phyloP scores from a whole-genome alignment of 1,140 invertebrate species.

The Cepaea nemoralis region DNA sequence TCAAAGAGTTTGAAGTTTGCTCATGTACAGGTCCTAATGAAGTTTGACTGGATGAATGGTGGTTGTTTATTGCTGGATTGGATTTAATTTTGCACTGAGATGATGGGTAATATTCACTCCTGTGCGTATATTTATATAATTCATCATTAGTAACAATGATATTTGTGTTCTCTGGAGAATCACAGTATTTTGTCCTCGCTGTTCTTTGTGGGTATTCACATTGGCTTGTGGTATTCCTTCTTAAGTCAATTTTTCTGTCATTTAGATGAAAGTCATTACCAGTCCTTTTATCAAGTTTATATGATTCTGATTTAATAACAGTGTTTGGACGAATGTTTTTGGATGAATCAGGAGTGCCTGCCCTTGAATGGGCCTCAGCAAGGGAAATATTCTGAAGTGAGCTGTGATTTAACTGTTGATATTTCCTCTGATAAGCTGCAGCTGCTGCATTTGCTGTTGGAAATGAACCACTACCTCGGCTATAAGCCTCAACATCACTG shows the following conservation, averaged over 20 bases:
- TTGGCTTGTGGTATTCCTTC: background rate
- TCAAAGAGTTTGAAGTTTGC: background rate
- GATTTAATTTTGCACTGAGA: background rate
- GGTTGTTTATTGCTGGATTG: background rate
- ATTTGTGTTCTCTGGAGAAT: background rate
- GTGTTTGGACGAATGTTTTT: slow-evolving; percentile 23
- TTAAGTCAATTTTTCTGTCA: background rate
- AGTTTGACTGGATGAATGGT: background rate
- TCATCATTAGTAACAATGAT: slow-evolving; percentile 20
- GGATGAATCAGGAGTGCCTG: background rate
- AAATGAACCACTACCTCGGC: slow-evolving; percentile 32
- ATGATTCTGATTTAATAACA: background rate
- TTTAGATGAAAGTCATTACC: background rate
- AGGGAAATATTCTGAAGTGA: background rate
- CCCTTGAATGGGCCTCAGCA: background rate
- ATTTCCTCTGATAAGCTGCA: slow-evolving; percentile 45
- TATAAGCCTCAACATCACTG: slow-evolving; percentile 66
- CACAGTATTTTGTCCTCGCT: background rate
- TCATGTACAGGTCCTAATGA: background rate
- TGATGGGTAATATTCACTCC: slow-evolving; percentile 14
- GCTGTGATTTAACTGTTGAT: background rate
- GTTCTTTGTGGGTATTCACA: background rate
- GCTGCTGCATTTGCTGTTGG: slow-evolving; percentile 29
- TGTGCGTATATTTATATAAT: slow-evolving; percentile 11
- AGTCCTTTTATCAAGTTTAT: background rate